Percentiles rank a stretch among this genome's conserved stretches.
Conservation (phyloP, 2,113 vertebrate genomes). For the Struthio camelus region DNA sequence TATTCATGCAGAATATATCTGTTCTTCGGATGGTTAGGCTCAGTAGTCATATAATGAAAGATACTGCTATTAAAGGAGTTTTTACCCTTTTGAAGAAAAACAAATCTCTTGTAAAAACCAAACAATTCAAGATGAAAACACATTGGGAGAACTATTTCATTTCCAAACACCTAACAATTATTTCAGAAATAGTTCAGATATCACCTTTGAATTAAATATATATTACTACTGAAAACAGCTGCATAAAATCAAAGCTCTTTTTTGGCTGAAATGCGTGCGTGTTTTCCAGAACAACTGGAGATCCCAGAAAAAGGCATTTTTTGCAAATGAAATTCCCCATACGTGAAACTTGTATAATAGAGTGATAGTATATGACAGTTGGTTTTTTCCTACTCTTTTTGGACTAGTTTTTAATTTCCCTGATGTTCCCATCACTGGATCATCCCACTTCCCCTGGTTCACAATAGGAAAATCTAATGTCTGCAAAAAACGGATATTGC, state of each 20-base stretch:
- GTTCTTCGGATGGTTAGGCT: background rate
- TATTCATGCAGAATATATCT: constrained; percentile 16
- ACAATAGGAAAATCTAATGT: background rate
- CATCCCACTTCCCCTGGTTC: background rate
- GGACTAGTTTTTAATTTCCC: background rate
- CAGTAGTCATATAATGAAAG: background rate
- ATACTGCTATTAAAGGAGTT: background rate
- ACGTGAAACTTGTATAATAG: background rate
- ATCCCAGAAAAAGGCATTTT: background rate
- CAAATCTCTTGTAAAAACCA: background rate
- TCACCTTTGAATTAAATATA: background rate
- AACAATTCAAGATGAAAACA: background rate
- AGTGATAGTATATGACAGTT: background rate
- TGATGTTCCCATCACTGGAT: background rate
- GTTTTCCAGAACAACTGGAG: background rate
- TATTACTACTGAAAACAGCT: background rate
- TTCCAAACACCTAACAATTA: background rate
- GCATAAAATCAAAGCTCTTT: background rate
- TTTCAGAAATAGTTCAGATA: background rate
- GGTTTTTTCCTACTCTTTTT: background rate
- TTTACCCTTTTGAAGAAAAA: background rate
- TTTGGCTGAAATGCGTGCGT: background rate
- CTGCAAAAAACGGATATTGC: background rate
- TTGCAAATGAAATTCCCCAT: background rate
- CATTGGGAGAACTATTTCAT: background rate